These are phyloP conservation scores for Drosophila birchii DNA, from an alignment of 2,888 invertebrate species.

Conservation along the genomic window DNA sequence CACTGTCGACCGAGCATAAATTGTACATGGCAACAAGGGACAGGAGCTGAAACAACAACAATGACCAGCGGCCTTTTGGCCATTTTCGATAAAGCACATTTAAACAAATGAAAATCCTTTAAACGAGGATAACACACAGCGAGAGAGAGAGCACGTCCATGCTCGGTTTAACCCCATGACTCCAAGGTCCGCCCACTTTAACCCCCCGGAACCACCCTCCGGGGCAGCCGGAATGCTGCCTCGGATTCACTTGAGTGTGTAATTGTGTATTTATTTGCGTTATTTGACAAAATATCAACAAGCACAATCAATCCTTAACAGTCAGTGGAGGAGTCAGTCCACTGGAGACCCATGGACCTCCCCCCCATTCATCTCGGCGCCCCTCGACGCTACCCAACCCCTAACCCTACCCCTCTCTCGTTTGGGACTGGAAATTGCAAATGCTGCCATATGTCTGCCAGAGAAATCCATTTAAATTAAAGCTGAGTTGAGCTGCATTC, in stretches of 20 bases:
- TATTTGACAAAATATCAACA: conserved; percentile 83
- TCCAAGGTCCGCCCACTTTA: conserved; percentile 6
- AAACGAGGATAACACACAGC: conserved; percentile 68
- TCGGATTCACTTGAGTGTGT: conserved; percentile 82
- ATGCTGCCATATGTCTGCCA: conserved; percentile 75
- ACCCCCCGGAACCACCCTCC: conserved; percentile 15
- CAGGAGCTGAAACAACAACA: conserved; percentile 30
- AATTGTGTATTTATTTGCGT: conserved; percentile 84
- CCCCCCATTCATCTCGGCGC: conserved; percentile 17
- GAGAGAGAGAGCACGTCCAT: conserved; percentile 39
- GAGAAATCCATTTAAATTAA: conserved; percentile 79
- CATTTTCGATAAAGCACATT: conserved; percentile 80
- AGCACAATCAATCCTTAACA: conserved; percentile 81
- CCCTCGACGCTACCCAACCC: conserved; percentile 1
- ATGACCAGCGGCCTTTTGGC: conserved; percentile 60
- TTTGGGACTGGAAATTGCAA: conserved; percentile 57
- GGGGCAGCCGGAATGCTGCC: conserved; percentile 18
- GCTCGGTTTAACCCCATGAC: conserved; percentile 63
- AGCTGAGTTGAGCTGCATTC: conserved; percentile 80
- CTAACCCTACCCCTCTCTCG: not conserved
- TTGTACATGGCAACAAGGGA: conserved; percentile 36
- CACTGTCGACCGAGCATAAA: conserved; percentile 61
- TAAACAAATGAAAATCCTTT: conserved; percentile 81
- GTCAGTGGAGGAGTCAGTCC: conserved; percentile 45
- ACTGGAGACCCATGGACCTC: conserved; percentile 39